These are phyloP conservation scores for Mystacornis crossleyi DNA, from an alignment of 2,113 vertebrate genomes.

Conservation along the genomic window DNA sequence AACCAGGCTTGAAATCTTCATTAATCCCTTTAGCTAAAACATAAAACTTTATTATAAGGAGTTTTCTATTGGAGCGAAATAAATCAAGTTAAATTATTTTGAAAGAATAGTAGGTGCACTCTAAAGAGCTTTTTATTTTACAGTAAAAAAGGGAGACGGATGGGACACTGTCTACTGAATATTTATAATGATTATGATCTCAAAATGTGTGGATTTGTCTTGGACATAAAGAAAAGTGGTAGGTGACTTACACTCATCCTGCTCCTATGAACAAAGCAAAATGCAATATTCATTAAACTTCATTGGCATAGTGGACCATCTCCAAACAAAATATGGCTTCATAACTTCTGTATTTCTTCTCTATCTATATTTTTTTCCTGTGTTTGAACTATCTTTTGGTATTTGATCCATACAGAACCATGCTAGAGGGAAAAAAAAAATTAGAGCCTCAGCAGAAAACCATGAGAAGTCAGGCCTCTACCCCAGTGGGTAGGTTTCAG, in stretches of 20 bases:
- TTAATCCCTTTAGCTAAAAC: conserved; percentile 20
- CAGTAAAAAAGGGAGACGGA: not conserved
- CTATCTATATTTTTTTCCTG: not conserved
- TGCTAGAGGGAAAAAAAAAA: not conserved
- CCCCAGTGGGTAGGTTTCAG: not conserved
- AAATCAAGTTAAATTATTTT: conserved; percentile 28
- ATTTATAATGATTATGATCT: not conserved
- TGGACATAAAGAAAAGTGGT: not conserved
- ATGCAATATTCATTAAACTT: not conserved
- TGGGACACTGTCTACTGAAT: not conserved
- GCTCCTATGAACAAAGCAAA: not conserved
- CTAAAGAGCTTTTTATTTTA: not conserved
- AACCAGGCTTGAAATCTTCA: conserved; percentile 25
- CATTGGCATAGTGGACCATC: not conserved
- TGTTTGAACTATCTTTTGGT: not conserved
- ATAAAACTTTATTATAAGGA: not conserved
- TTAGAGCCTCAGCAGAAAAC: not conserved
- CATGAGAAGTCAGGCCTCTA: not conserved
- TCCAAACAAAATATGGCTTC: not conserved
- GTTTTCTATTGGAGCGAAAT: not conserved
- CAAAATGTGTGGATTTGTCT: not conserved
- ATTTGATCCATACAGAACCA: not conserved
- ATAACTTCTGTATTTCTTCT: not conserved
- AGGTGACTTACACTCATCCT: not conserved
- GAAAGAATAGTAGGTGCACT: not conserved